These are phyloP conservation scores for Heterotilapia buettikoferi DNA, from an alignment of 2,113 vertebrate species.

Conservation along the genomic window DNA sequence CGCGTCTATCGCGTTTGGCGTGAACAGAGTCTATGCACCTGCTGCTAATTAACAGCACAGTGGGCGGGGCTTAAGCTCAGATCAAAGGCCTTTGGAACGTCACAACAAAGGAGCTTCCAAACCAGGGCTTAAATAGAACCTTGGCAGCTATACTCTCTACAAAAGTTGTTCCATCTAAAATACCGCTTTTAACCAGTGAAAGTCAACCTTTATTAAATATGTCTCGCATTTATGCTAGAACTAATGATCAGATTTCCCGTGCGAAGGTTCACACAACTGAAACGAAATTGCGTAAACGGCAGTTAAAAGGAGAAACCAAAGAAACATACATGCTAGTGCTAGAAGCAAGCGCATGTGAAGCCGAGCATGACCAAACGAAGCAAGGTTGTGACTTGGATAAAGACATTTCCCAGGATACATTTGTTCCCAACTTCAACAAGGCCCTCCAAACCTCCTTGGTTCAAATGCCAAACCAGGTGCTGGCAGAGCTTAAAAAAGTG, in stretches of 20 bases:
- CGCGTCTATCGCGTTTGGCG: too few species aligned
- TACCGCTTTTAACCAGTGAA: neutral
- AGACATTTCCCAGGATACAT: neutral
- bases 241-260: rapidly evolving
- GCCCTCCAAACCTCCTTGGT: neutral
- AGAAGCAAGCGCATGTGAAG: neutral
- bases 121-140: too few species aligned
- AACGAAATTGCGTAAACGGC: neutral
- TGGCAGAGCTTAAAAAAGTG: neutral
- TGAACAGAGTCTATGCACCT: too few species aligned
- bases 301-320: neutral
- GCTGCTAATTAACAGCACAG: too few species aligned
- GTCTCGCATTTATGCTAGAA: neutral
- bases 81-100: too few species aligned
- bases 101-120: too few species aligned
- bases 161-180: too few species aligned
- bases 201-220: neutral
- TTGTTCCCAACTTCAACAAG: neutral
- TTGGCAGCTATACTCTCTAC: too few species aligned
- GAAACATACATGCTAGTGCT: neutral
- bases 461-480: neutral
- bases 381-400: neutral
- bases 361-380: neutral
- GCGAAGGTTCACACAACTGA: neutral
- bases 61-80: too few species aligned